These are phyloP conservation scores for Prietella phreatophila DNA, from an alignment of 2,113 vertebrate species.

Conservation along the genomic window DNA sequence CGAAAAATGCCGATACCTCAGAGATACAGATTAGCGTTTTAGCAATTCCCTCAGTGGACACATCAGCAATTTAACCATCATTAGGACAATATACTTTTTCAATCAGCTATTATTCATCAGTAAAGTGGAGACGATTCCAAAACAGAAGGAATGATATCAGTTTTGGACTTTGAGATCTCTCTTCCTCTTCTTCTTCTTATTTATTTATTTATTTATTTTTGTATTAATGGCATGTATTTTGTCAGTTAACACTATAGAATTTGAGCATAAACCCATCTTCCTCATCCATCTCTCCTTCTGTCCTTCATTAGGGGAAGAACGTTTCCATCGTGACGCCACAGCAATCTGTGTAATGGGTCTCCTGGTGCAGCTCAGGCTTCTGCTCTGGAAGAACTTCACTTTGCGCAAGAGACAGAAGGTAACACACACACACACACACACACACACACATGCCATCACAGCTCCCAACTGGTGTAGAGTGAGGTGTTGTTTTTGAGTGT, in stretches of 20 bases:
- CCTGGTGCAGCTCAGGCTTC: conserved; percentile 73
- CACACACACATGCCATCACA: not conserved
- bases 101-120: conserved; percentile 1
- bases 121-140: too few relatives aligned
- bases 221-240: not conserved
- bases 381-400: conserved; percentile 81
- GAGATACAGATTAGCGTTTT: conserved; percentile 11
- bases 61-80: not conserved
- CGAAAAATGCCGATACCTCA: not conserved
- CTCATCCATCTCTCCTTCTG: not conserved
- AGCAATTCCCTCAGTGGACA: not conserved
- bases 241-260: not conserved
- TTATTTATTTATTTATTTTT: too few relatives aligned
- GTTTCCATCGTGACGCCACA: conserved; percentile 72
- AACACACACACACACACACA: conserved; percentile 47
- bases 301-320: conserved; percentile 44
- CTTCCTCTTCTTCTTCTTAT: too few relatives aligned
- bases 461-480: not conserved
- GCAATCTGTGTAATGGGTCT: conserved; percentile 73
- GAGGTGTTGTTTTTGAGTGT: conserved; percentile 25
- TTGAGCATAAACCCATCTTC: not conserved
- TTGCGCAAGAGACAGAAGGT: conserved; percentile 79
- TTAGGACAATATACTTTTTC: not conserved
- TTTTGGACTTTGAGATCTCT: not conserved
- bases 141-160: not conserved